Base-by-base conservation (phyloP, 2,113 vertebrate species). In the Tragelaphus buxtoni region DNA sequence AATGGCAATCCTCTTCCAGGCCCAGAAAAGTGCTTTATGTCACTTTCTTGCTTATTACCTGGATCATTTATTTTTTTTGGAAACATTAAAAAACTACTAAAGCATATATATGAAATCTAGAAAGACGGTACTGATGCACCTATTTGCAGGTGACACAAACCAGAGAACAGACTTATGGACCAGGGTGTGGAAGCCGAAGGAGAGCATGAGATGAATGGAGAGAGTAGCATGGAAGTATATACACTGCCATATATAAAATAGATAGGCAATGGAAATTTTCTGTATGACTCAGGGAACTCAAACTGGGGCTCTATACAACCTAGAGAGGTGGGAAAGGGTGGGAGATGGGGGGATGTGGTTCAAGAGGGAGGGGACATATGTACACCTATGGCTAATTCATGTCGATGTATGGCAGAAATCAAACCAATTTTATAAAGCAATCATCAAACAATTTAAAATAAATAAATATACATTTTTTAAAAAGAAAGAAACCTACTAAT, bases 31-130 rank as follows among this genome's bases (percentile, higher is more conserved):
- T 47, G 28, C 39, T 65, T 69, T 47, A 69, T 39, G 24, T 30
- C 20, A 17, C 13, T 30, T 74, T 65, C 55, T 81, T 85, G 49
- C 58, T 85, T 77, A 82, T 76, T 85, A 53, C 7, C 26, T 24
- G 45, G 56, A 84, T 51, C 26, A 30, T 61, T 61, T 12, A 5
- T 6, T 77, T 93, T 88, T 69, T 84, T 92, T 63, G 12, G 20
- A 72, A 94, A 90, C 6, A 14, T 39, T 72, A 85, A 85, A 92
- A 86, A 89, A 35, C 45, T 45, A 72, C 32, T 74, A 74, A 42
- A 39, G 69, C 39, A 42, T 11, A 42, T 74, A 42, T 26, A 42
- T 42, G 69, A 39, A 42, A 74, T 42, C 69, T 13, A 74, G 69
- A 74, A 26, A 74, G 69, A 42, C 0, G 22, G 39, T 74, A 26